Base-by-base conservation (phyloP, 2,797 vertebrate genomes). In the Serranus cabrilla region DNA sequence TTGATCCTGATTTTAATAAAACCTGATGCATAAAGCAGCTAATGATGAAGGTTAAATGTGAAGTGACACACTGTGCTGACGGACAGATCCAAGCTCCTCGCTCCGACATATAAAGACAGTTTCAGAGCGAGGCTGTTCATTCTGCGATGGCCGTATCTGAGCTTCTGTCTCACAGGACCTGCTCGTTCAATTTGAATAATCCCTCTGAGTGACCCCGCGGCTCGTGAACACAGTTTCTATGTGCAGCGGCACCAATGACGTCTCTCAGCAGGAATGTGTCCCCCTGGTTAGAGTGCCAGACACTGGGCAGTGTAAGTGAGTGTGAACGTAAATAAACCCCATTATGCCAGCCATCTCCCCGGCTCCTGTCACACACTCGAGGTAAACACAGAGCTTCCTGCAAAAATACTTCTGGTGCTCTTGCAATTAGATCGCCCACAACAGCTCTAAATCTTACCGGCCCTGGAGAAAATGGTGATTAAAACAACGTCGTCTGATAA, bases 291-390 rank as follows among this genome's bases (percentile, higher is more conserved):
- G 94, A 96, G 95, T 95, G 94, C 94, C 96, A 96, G 95, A 96
- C 96, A 95, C 96, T 95, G 95, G 95, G 93, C 95, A 95, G 96
- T 95, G 95, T 96, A 96, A 94, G 95, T 92, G 95, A 96, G 97
- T 94, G 96, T 96, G 96, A 96, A 96, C 94, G 95, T 98, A 97
- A 98, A 97, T 97, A 98, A 98, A 97, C 96, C 95, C 96, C 96
- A 97, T 97, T 97, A 96, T 96, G 87, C 86, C 96, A 95, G 96
- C 95, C 96, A 95, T 96, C 95, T 96, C 96, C 94, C 91, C 87
- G 94, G 95, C 96, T 96, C 95, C 95, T 96, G 97, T 97, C 96
- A 96, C 96, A 95, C 95, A 94, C 94, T 95, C 83, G 90, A 94
- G 95, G 95, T 98, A 97, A 97, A 97, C 96, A 97, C 96, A 96